These are phyloP conservation scores for Drosophila seclusa DNA, from an alignment of 2,888 invertebrate genomes.

Conservation along the genomic window DNA sequence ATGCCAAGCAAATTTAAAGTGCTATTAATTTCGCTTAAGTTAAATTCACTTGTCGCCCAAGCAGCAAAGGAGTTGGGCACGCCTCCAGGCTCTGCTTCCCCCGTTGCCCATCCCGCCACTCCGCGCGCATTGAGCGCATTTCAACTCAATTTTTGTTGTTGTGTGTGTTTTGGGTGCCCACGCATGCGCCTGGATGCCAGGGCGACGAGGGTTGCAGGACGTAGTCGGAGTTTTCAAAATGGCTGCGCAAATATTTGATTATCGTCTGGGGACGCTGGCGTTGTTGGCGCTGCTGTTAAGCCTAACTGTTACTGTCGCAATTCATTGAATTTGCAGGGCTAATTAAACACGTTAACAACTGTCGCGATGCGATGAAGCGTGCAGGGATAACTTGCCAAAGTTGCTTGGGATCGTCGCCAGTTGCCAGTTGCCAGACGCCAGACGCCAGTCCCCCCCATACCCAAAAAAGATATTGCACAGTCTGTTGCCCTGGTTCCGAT, in stretches of 20 bases:
- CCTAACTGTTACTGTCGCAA: constrained; percentile 80
- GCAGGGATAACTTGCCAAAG: constrained; percentile 74
- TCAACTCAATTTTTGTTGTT: constrained; percentile 11
- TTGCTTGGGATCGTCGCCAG: constrained; percentile 62
- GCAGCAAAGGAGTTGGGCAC: constrained; percentile 31
- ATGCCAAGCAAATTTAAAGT: constrained; percentile 21
- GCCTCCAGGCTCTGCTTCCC: constrained; percentile 22
- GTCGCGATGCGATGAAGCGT: constrained; percentile 74
- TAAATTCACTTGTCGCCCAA: constrained; percentile 30
- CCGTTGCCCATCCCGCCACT: not conserved
- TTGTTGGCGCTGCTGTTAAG: constrained; percentile 59
- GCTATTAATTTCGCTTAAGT: constrained; percentile 24
- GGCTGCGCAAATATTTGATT: constrained; percentile 83
- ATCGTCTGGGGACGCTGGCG: constrained; percentile 51
- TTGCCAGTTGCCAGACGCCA: constrained; percentile 52
- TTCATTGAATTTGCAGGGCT: constrained; percentile 81
- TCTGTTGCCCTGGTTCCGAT: constrained; percentile 60
- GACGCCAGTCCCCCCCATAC: constrained; percentile 55
- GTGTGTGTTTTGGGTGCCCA: constrained; percentile 38
- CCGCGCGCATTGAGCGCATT: constrained; percentile 32
- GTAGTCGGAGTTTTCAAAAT: constrained; percentile 80
- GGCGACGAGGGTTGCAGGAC: constrained; percentile 49
- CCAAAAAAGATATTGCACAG: constrained; percentile 34
- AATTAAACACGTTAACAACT: constrained; percentile 81
- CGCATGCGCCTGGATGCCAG: constrained; percentile 60